Conservation (phyloP, 2,797 vertebrate species). For the Mus minutoides region DNA sequence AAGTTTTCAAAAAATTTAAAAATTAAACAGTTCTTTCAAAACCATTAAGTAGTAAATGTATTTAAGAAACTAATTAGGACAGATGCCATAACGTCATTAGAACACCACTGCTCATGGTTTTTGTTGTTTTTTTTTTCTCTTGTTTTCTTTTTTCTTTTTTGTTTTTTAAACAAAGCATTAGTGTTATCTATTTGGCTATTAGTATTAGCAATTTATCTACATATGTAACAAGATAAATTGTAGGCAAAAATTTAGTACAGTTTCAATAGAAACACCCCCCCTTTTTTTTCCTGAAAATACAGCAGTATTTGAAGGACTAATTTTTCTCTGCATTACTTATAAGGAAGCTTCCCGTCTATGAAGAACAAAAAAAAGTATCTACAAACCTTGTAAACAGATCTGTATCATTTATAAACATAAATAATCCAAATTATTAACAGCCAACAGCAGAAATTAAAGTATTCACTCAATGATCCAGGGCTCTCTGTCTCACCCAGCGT, state of each 20-base stretch:
- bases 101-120: constrained; percentile 93
- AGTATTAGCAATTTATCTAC: constrained; percentile 99
- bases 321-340: constrained; percentile 95
- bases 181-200: constrained; percentile 99
- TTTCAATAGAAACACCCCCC: constrained; percentile 99
- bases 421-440: constrained; percentile 99
- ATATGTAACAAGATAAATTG: constrained; percentile 99
- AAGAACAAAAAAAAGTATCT: constrained; percentile 99
- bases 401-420: constrained; percentile 99
- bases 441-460: constrained; percentile 96
- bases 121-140: constrained; percentile 80
- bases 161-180: constrained; percentile 93
- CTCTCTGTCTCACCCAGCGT: constrained; percentile 85
- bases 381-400: constrained; percentile 99
- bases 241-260: constrained; percentile 99
- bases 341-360: constrained; percentile 99
- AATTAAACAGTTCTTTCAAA: constrained; percentile 93
- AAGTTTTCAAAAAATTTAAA: constrained; percentile 93
- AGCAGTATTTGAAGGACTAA: constrained; percentile 99
- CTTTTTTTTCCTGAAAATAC: constrained; percentile 98
- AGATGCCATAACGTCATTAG: constrained; percentile 94
- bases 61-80: constrained; percentile 96
- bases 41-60: constrained; percentile 96
- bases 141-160: constrained; percentile 64
- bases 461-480: constrained; percentile 94